Evolutionary conservation across 2,113 vertebrate genomes (phyloP), one percentile per base, ranked within the genome.

Genomic region (Platichthys flesus): DNA sequence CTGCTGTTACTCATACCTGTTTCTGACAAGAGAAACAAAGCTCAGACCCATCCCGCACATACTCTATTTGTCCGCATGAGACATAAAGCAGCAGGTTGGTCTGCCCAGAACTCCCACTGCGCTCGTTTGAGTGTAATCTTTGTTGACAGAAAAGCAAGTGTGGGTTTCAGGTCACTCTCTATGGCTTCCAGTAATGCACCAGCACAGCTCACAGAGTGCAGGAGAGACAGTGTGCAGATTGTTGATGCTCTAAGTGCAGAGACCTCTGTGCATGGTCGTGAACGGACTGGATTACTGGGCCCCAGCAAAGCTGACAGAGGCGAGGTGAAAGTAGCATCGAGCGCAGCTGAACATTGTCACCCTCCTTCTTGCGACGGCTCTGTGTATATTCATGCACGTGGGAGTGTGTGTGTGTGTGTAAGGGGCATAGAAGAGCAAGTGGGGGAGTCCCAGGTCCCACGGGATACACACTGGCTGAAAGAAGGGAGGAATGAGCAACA

Each of bases 61-160:
- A 70, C 89, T 87, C 81, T 82, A 71, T 91, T 91, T 89, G 83
- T 92, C 86, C 78, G 60, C 82, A 74, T 70, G 79, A 91, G 85
- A 86, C 90, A 88, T 76, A 90, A 86, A 91, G 85, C 91, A 88
- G 90, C 87, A 89, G 88, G 90, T 84, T 71, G 84, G 71, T 84
- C 84, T 79, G 84, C 80, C 86, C 67, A 55, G 84, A 91, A 87
- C 86, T 91, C 90, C 89, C 88, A 84, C 84, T 57, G 84, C 47
- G 81, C 90, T 90, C 67, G 70, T 89, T 84, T 90, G 88, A 91
- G 75, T 55, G 83, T 93, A 94, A 93, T 92, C 91, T 91, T 81
- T 91, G 92, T 91, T 93, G 93, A 93, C 92, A 93, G 89, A 92
- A 60, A 90, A 92, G 89, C 86, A 89, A 93, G 91, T 92, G 88